These are phyloP conservation scores for Tetrapedia diversipes DNA, from an alignment of 2,888 invertebrate species.

Conservation along the genomic window DNA sequence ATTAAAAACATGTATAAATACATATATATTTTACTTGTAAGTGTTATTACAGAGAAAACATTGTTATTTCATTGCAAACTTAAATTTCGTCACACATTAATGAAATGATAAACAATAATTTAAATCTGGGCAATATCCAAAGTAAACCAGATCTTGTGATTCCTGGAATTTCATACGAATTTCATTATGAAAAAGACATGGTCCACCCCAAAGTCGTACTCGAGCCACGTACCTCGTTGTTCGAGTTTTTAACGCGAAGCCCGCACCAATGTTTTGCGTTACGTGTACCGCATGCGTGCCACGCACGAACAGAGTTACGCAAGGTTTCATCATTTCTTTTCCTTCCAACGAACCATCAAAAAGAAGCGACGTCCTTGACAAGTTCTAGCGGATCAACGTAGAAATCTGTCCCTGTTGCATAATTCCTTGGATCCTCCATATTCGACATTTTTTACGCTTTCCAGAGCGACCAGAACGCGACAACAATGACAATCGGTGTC, in stretches of 20 bases:
- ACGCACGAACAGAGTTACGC: conserved; percentile 58
- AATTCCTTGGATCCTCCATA: background rate
- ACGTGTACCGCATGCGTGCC: conserved; percentile 50
- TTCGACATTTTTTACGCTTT: conserved; percentile 30
- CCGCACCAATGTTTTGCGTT: conserved; percentile 36
- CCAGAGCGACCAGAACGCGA: background rate
- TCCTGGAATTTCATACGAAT: too few relatives aligned
- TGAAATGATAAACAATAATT: too few relatives aligned
- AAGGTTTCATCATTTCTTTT: conserved; percentile 34
- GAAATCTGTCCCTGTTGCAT: conserved; percentile 3
- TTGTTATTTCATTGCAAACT: too few relatives aligned
- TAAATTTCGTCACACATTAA: too few relatives aligned
- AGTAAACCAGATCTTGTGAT: too few relatives aligned
- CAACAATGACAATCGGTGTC: conserved; percentile 19
- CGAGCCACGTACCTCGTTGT: conserved; percentile 30
- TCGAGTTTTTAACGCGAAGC: conserved; percentile 52
- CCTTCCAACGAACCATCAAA: conserved; percentile 19
- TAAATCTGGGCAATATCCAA: too few relatives aligned
- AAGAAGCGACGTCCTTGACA: conserved; percentile 39
- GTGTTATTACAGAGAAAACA: too few relatives aligned
- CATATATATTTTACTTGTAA: too few relatives aligned
- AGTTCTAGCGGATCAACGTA: conserved; percentile 15
- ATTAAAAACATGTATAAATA: too few relatives aligned
- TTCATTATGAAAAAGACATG: conserved; percentile 29
- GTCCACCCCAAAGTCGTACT: conserved; percentile 32